Base-by-base conservation (phyloP, 2,888 invertebrate species). In the Hylaea fasciaria region DNA sequence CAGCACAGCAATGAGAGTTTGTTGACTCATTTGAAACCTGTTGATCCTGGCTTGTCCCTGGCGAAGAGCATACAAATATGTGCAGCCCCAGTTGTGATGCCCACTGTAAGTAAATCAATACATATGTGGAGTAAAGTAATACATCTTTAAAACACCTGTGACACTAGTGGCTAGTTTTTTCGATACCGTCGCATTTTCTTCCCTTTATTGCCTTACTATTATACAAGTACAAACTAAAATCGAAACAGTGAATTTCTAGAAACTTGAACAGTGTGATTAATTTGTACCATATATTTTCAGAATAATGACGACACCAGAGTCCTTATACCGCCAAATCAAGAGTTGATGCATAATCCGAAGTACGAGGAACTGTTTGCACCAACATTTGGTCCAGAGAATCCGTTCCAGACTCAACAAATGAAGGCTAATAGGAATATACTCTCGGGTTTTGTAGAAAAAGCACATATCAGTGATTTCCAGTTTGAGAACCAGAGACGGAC, bases 401-500 rank as follows among this genome's bases (percentile, higher is more conserved):
- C 99, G 0, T 97, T 96, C 80, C 95, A 97, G 86, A 98, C 98
- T 0, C 95, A 96, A 77, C 98, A 98, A 78, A 96, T 98, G 91
- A 94, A 94, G 66, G 97, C 98, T 0, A 93, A 94, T 7, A 96
- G 97, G 80, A 99, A 99, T 82, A 98, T 96, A 74, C 90, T 99
- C 11, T 96, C 99, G 0, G 99, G 99, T 0, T 98, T 95, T 88
- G 97, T 98, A 0, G 99, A 99, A 81, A 95, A 96, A 66, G 98
- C 99, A 0, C 98, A 99, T 83, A 95, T 99, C 50, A 99, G 97
- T 87, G 97, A 97, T 73, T 99, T 99, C 86, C 97, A 98, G 76
- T 99, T 99, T 94, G 99, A 99, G 86, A 98, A 97, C 82, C 98
- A 99, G 81, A 93, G 99, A 58, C 91, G 98, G 74, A 99, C 98